Evolutionary conservation across 2,888 invertebrate species (phyloP), one percentile per base, ranked within the genome.

Genomic region (Itoplectis maculator): DNA sequence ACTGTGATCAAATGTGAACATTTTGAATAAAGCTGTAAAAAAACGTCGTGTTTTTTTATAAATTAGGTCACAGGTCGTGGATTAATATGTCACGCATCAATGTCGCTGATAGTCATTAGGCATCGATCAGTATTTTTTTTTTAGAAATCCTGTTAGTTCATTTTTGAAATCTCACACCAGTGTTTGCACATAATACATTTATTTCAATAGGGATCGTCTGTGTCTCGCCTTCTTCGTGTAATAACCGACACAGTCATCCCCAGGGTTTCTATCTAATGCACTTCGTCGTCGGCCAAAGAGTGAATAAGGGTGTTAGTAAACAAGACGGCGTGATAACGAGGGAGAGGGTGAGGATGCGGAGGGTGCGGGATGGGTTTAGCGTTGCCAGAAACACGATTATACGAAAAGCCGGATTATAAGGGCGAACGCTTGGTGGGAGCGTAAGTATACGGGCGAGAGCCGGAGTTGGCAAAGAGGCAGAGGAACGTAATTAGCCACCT

Each of bases 401-500:
- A 37, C 59, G 65, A 45, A 65, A 29, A 45, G 65, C 45, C 45
- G 65, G 23, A 45, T 47, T 65, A 42, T 23, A 18, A 65, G 23
- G 54, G 54, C 23, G 23, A 54, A 54, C 23, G 54, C 11, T 54
- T 54, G 54, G 54, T 23, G 23, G 20, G 11, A 20, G 20, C 13
- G 20, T 54, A 23, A 20, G 54, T 54, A 54, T 54, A 54, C 20
- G 11, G 23, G n/a, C 23, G 54, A 45, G 45, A 45, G 45, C 42
- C 45, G 15, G 47, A 66, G 66, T 66, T 35, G 15, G 66, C 29
- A 49, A 66, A 47, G 66, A 66, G 29, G 66, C 47, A 18, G 23
- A 45, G 42, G 42, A n/a, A 47, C 47, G 49, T 66, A 66, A 66
- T 66, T 66, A 49, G 47, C 29, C 66, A 49, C 47, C 66, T 49